Conservation (phyloP, 30 jellyfish, hydroid and myxozoan species). For the Clytia hemisphaerica region DNA sequence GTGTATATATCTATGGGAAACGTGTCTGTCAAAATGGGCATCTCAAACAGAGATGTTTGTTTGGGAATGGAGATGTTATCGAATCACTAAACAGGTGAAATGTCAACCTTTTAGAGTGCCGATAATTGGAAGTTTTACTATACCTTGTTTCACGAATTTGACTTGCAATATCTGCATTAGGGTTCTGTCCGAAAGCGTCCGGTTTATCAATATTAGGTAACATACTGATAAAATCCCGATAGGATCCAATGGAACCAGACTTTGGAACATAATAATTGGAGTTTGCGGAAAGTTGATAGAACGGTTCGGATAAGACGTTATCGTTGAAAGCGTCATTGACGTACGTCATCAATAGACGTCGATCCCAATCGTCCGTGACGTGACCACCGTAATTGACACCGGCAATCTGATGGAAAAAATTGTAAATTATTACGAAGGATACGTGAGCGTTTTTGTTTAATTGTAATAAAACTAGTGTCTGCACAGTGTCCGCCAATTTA, state of each 20-base stretch:
- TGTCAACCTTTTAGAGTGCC: too few relatives aligned
- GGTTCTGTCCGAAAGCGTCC: slow-evolving; percentile 95
- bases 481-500: too few relatives aligned
- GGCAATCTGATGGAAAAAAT: slow-evolving; percentile 69
- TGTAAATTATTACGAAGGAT: too few relatives aligned
- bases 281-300: slow-evolving; percentile 71
- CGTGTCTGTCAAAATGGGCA: too few relatives aligned
- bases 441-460: too few relatives aligned
- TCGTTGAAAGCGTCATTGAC: slow-evolving; percentile 82
- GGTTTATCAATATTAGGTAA: slow-evolving; percentile 92
- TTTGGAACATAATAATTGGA: slow-evolving; percentile 78
- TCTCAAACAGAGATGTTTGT: too few relatives aligned
- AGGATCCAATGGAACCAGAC: slow-evolving; percentile 81
- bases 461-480: too few relatives aligned
- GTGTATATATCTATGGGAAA: too few relatives aligned
- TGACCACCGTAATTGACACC: slow-evolving; percentile 99
- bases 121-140: too few relatives aligned
- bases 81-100: too few relatives aligned
- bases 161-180: slow-evolving; percentile 97
- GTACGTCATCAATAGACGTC: slow-evolving; percentile 89
- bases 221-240: slow-evolving; percentile 88
- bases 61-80: too few relatives aligned
- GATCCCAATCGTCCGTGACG: slow-evolving; percentile 96
- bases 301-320: slow-evolving; percentile 56
- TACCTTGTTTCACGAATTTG: slow-evolving; percentile 94